A percentile compares a stretch with the other conserved stretches of the same genome.
These are phyloP conservation scores for Phthorimaea operculella DNA, from an alignment of 1,140 invertebrate species.

Conservation along the genomic window DNA sequence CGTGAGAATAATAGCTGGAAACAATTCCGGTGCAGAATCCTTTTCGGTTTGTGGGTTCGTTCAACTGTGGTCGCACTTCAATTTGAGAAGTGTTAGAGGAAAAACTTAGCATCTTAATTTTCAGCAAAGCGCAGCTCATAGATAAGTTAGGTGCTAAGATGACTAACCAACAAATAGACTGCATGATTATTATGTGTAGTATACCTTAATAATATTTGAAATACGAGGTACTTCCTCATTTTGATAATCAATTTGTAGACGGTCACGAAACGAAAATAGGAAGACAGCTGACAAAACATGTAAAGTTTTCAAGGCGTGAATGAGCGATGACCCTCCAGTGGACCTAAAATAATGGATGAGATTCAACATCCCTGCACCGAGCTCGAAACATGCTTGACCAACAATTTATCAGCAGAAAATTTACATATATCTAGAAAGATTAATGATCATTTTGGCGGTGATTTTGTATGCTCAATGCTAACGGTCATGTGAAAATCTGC, in stretches of 20 bases:
- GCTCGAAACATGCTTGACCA: conserved; percentile 26
- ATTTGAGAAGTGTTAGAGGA: too few species aligned
- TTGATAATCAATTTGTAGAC: too few species aligned
- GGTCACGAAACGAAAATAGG: not conserved
- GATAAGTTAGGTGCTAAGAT: too few species aligned
- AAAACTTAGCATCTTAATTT: too few species aligned
- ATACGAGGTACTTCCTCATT: too few species aligned
- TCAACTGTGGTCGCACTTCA: not conserved
- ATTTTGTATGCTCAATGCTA: conserved; percentile 18
- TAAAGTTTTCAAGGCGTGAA: conserved; percentile 10
- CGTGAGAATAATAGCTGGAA: conserved; percentile 43
- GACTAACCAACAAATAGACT: too few species aligned
- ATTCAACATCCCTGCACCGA: conserved; percentile 11
- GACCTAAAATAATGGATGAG: conserved; percentile 35
- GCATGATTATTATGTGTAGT: too few species aligned
- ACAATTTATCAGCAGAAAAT: conserved; percentile 46
- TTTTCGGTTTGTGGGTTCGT: conserved; percentile 22
- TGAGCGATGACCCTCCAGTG: conserved; percentile 25
- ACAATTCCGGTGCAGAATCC: conserved; percentile 30
- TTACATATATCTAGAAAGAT: conserved; percentile 48
- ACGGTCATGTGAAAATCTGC: conserved; percentile 1
- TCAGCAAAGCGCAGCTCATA: too few species aligned
- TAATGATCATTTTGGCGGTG: conserved; percentile 31
- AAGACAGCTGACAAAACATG: not conserved
- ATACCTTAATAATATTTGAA: too few species aligned